Evolutionary conservation across 1,140 invertebrate species (phyloP), one percentile per base, ranked within the genome.

Genomic region (Megathymus violae): DNA sequence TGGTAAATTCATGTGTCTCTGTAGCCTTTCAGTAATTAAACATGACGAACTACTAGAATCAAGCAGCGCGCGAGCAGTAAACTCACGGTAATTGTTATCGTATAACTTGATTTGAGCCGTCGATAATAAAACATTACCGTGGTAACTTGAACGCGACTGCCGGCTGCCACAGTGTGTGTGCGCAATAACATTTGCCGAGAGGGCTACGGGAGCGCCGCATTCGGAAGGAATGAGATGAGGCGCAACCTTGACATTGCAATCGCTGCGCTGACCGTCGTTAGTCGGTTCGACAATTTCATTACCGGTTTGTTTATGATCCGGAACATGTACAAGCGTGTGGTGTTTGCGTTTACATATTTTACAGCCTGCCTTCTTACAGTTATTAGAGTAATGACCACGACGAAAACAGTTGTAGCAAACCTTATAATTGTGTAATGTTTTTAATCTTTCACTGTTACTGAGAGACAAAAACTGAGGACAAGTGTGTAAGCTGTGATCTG

Each of bases 381-480:
- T 17, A 22, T 65, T 62, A 4, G 69, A 47, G 38, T 51, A 62
- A 46, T 68, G 69, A 25, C 69, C 62, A 4, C n/a, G 7, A 17
- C 43, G 41, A 9, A 70, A 67, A 67, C 71, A 74, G 60, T 74
- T 70, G 46, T 62, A 65, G 36, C 71, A 74, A 7, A 74, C 40
- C 27, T 67, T 68, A 58, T 64, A 67, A 19, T 31, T 54, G 13
- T 62, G 61, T 47, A 67, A 65, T n/a, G 64, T 15, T 46, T 63
- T 44, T 14, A 54, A 61, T n/a, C 62, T 41, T 31, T 17, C 54
- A 36, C 64, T 38, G 11, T 11, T 60, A 44, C 48, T 64, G 43
- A 66, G 25, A 15, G 27, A 34, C 11, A 71, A 62, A 64, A 72
- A 71, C 13, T 72, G 11, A 10, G 70, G 16, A 66, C 56, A 66